phyloP scores from a whole-genome alignment of 2,113 vertebrate genomes.

The Ursus arctos region DNA sequence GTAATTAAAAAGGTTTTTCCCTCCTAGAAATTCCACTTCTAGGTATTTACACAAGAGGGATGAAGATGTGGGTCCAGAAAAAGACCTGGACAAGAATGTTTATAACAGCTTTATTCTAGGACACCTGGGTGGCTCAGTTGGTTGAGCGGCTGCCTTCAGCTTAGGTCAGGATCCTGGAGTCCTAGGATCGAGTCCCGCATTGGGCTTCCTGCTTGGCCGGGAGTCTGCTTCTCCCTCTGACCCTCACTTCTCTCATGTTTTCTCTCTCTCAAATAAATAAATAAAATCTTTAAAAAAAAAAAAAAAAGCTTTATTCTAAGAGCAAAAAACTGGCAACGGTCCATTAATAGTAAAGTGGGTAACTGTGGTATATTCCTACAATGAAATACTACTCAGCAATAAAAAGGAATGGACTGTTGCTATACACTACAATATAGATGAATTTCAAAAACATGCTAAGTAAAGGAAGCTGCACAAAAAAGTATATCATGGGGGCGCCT shows the following conservation, averaged over 20 bases:
- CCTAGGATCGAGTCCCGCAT: too few relatives aligned
- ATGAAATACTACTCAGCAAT: background rate
- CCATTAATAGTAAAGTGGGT: background rate
- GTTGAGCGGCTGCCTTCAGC: too few relatives aligned
- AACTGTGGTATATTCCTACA: background rate
- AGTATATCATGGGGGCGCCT: background rate
- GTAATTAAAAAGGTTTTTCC: background rate
- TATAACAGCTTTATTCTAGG: conserved; percentile 28
- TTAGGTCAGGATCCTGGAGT: too few relatives aligned
- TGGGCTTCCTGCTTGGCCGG: too few relatives aligned
- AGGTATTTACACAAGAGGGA: background rate
- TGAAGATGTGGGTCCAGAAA: background rate
- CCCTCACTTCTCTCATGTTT: too few relatives aligned
- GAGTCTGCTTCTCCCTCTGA: too few relatives aligned
- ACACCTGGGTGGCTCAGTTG: background rate
- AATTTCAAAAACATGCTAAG: background rate
- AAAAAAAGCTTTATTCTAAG: conserved; percentile 20
- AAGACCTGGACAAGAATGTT: background rate
- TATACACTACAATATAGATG: background rate
- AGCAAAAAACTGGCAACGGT: background rate
- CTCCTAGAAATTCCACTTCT: background rate
- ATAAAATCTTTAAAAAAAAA: too few relatives aligned
- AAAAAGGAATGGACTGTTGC: background rate
- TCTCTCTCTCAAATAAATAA: too few relatives aligned
- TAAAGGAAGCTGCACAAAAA: background rate